Evolutionary conservation across 2,888 invertebrate species (phyloP).

Genomic region (Drosophila macrothrix): DNA sequence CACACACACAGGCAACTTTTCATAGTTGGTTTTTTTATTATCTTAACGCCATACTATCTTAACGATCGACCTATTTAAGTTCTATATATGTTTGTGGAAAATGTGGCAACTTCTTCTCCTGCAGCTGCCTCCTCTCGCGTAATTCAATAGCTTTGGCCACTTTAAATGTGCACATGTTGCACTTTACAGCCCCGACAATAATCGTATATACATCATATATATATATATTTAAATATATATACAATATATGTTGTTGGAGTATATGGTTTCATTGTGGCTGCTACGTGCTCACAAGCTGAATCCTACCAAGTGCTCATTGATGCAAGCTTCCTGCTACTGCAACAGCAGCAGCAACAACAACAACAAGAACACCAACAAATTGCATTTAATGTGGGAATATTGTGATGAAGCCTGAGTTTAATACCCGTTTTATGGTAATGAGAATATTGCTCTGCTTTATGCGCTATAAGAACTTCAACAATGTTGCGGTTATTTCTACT

Average conservation of each 20-base stretch:
- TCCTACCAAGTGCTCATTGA: slow-evolving; percentile 73
- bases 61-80: slow-evolving; percentile 39
- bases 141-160: slow-evolving; percentile 51
- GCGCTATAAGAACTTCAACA: not conserved
- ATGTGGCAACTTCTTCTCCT: slow-evolving; percentile 1
- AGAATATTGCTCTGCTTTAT: not conserved
- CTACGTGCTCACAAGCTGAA: slow-evolving; percentile 69
- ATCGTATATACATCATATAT: slow-evolving; percentile 28
- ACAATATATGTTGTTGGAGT: slow-evolving; percentile 10
- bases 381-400: slow-evolving; percentile 73
- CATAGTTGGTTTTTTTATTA: slow-evolving; percentile 18
- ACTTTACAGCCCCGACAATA: slow-evolving; percentile 35
- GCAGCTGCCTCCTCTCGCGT: slow-evolving; percentile 18
- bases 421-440: slow-evolving; percentile 16
- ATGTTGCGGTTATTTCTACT: slow-evolving; percentile 13
- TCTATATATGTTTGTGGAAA: not conserved
- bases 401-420: slow-evolving; percentile 50
- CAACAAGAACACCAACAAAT: slow-evolving; percentile 25
- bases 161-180: slow-evolving; percentile 62
- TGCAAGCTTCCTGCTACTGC: slow-evolving; percentile 72
- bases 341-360: slow-evolving; percentile 9
- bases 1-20: slow-evolving; percentile 50
- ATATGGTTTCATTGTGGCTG: slow-evolving; percentile 56
- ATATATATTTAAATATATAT: slow-evolving; percentile 18
- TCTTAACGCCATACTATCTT: slow-evolving; percentile 33